A percentile compares a stretch with the other conserved stretches of the same genome.
Conservation (phyloP, 2,113 vertebrate species). For the Chiloscyllium plagiosum region DNA sequence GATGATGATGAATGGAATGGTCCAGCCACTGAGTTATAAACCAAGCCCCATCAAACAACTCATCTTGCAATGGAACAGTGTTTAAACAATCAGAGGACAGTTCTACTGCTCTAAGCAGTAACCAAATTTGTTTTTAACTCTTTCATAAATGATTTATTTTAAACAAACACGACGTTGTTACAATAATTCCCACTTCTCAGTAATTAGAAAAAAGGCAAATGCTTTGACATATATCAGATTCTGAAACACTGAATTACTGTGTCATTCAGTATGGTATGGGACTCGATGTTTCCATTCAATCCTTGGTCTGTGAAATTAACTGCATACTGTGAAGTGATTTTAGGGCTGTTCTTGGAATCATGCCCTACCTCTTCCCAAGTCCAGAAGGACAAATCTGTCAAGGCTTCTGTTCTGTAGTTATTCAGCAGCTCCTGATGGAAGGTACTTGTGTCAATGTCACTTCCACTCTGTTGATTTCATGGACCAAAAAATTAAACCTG, state of each 20-base stretch:
- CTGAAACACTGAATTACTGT: neutral
- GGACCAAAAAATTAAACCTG: neutral
- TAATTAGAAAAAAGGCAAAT: neutral
- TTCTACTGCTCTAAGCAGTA: neutral
- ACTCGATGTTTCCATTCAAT: neutral
- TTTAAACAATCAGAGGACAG: neutral
- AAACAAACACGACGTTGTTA: neutral
- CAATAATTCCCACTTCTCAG: neutral
- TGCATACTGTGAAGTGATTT: neutral
- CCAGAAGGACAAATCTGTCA: neutral
- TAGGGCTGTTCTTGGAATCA: neutral
- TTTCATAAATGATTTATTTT: neutral
- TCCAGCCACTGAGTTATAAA: constrained; percentile 82
- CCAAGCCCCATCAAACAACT: too few relatives aligned
- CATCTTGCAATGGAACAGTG: neutral
- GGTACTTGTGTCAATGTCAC: neutral
- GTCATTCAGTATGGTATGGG: neutral
- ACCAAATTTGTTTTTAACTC: neutral
- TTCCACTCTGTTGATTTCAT: neutral
- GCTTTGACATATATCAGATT: neutral
- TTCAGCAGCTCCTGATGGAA: neutral
- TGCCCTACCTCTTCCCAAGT: neutral
- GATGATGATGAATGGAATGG: constrained; percentile 76
- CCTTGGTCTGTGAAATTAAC: neutral
- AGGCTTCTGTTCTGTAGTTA: neutral